These are phyloP conservation scores for Epinephelus coioides DNA, from an alignment of 2,797 vertebrate genomes.

Conservation along the genomic window DNA sequence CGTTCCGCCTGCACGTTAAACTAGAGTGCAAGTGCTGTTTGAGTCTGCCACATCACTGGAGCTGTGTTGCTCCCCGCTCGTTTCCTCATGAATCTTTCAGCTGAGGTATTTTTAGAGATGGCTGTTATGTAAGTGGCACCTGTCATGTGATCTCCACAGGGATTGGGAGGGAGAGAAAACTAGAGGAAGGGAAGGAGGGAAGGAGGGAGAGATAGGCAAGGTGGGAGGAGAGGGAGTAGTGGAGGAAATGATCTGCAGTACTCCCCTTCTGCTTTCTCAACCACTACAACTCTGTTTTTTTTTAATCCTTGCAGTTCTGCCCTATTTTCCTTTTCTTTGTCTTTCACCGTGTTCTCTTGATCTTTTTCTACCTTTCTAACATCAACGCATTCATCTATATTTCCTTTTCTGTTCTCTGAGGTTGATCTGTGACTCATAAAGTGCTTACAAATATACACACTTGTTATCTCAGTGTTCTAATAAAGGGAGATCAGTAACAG, in stretches of 20 bases:
- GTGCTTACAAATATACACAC: not conserved
- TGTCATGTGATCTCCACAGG: conserved; percentile 85
- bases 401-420: not conserved
- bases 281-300: not conserved
- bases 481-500: not conserved
- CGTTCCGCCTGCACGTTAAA: conserved; percentile 1
- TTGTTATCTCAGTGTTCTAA: conserved; percentile 15
- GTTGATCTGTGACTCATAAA: not conserved
- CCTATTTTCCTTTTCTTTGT: conserved; percentile 17
- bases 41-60: conserved; percentile 55
- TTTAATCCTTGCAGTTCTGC: conserved; percentile 13
- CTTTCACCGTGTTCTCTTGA: not conserved
- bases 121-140: conserved; percentile 87
- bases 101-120: conserved; percentile 84
- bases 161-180: conserved; percentile 65
- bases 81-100: conserved; percentile 85
- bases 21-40: conserved; percentile 19
- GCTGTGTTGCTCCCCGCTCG: conserved; percentile 58
- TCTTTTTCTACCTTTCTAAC: not conserved
- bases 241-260: conserved; percentile 29
- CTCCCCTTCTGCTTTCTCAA: conserved; percentile 30
- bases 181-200: conserved; percentile 48
- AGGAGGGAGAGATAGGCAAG: conserved; percentile 36
- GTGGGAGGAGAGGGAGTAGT: conserved; percentile 37
- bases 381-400: not conserved